phyloP scores from a whole-genome alignment of 35 echinoderm and acorn worm species.

The Holothuria glaberrima region DNA sequence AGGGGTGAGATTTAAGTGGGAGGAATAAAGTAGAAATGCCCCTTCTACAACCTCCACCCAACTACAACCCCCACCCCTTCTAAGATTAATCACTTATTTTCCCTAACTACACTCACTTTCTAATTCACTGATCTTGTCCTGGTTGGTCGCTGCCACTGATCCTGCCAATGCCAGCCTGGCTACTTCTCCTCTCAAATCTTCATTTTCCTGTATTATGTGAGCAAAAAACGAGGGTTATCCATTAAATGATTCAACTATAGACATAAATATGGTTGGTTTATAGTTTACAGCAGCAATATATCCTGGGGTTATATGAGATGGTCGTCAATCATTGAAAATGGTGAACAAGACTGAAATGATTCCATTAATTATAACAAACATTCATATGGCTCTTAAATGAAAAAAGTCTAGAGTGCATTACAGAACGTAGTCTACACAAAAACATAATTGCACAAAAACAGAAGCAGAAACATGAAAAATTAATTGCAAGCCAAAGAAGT shows the following conservation, averaged over 20 bases:
- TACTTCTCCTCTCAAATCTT: constrained; percentile 71
- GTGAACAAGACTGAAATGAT: not conserved
- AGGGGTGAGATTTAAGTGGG: too few relatives aligned
- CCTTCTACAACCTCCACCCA: too few relatives aligned
- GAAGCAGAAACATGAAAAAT: too few relatives aligned
- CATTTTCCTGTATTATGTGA: constrained; percentile 75
- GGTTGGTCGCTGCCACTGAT: constrained; percentile 21
- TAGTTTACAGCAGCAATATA: not conserved
- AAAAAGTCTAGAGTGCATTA: too few relatives aligned
- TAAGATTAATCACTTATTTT: too few relatives aligned
- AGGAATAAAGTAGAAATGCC: too few relatives aligned
- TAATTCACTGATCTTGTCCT: constrained; percentile 64
- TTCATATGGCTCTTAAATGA: too few relatives aligned
- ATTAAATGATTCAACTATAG: not conserved
- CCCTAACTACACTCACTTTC: constrained; percentile 56
- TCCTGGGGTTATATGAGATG: not conserved
- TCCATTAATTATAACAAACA: too few relatives aligned
- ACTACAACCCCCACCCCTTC: too few relatives aligned
- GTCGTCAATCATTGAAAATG: not conserved
- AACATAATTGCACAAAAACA: too few relatives aligned
- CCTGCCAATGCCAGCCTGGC: constrained; percentile 20
- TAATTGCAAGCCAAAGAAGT: too few relatives aligned
- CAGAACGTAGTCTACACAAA: too few relatives aligned
- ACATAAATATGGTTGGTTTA: not conserved
- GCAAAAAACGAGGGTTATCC: not conserved